Base-by-base conservation (phyloP, 1,140 invertebrate species). In the Eufriesea mexicana region DNA sequence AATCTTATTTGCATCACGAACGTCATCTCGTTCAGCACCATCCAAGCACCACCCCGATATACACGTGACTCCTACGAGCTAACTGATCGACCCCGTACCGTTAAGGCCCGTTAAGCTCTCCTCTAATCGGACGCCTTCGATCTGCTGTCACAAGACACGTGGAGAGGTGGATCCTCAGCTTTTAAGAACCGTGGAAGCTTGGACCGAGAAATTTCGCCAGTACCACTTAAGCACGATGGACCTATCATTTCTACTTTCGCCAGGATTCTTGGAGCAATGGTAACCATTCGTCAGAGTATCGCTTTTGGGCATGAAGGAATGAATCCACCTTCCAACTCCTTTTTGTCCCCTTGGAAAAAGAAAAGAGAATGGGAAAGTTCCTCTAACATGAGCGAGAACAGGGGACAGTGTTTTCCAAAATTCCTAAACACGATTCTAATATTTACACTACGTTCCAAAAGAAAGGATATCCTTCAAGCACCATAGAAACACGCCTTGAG, bases 31-130 rank as follows among this genome's bases (percentile, higher is more conserved):
- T 84, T 74, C 72, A 88, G 86, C 86, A 88, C 86, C 86, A 88
- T 86, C 57, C 77, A 75, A 87, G 86, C 86, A 88, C 86, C 86
- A 87, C 78, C 86, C 78, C 74, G 86, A 87, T 81, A 54, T 78
- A 77, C 66, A 74, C 86, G 81, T 72, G 67, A 86, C 81, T 84
- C 74, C 86, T 84, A 84, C 76, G 85, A 75, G 71, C 85, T 87
- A 86, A 86, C 85, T 71, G 86, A 87, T 87, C 71, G 74, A 87
- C 86, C 80, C 80, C 86, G 85, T 83, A 84, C 80, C 80, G 75
- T 83, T 86, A 83, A 86, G 85, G 70, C 80, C 86, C 70, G 84
- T 87, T 86, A 87, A 86, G 62, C 77, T 86, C 59, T 55, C 70
- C 45, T 75, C 35, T 61, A 55, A 82, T 87, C 79, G 86, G 70